Base-by-base conservation (phyloP, 2,888 invertebrate species). In the Raillietiella orientalis region DNA sequence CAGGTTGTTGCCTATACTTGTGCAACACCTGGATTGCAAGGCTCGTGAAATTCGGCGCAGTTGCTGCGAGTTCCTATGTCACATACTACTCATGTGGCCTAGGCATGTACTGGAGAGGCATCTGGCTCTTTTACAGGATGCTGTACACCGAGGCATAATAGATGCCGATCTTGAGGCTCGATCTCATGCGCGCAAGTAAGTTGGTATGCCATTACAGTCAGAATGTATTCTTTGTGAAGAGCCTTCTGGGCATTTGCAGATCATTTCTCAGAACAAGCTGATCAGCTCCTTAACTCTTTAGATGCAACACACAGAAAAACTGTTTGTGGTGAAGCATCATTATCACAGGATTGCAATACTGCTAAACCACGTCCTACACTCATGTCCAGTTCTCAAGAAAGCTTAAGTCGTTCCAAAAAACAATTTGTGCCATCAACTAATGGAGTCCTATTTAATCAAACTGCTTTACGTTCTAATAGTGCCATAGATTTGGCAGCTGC, bases 111-210 rank as follows among this genome's bases (percentile, higher is more conserved):
- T 93, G 28, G 87, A 87, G 44, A 65, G 62, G 39, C 72, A 82
- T 42, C 59, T 70, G 23, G 47, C 56, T 1, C 49, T 59, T 2
- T 46, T 96, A 3, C 62, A 70, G 33, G 87, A 87, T 34, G 65
- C 72, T 2, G 62, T 93, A 12, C 59, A 48, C 34, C 41, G 42
- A 34, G 84, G 84, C 1, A 66, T 90, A 32, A 60, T 65, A 2
- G 93, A 96, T 54, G 87, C 93, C 0, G 93, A 96, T 47, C 61
- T 69, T 15, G 71, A 71, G 26, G 82, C 87, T 1, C 51, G 93
- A 35, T 63, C 62, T 6, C 58, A 59, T 38, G 66, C 72, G 1
- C 56, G 84, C 40, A 69, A 64, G 75, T 79, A 45, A 46, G 53
- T 38, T 1, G 14, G n/a, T 17, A 6, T 19, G 6, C 19, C n/a